These are phyloP conservation scores for Caenorhabditis briggsae DNA, from an alignment of 1,140 invertebrate genomes.

Conservation along the genomic window DNA sequence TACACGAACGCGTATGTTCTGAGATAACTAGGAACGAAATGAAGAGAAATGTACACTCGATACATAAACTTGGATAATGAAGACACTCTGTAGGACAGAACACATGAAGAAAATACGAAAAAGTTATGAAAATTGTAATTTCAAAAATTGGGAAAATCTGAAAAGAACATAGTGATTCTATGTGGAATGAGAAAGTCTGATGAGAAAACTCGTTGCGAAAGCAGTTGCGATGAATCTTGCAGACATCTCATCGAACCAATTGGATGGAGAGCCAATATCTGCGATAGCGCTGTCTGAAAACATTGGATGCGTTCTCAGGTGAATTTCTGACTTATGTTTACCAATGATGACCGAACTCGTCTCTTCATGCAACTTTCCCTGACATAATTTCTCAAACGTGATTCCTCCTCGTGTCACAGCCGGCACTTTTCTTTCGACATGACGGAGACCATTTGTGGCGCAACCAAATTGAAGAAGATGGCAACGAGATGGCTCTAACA, in stretches of 20 bases:
- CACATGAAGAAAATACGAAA: too few relatives aligned
- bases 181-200: slow-evolving; percentile 29
- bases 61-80: not conserved
- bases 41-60: not conserved
- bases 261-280: slow-evolving; percentile 25
- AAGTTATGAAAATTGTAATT: too few relatives aligned
- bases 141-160: not conserved
- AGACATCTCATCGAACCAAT: slow-evolving; percentile 24
- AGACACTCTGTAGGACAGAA: not conserved
- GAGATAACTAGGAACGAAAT: slow-evolving; percentile 1
- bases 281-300: slow-evolving; percentile 41
- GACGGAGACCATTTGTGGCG: slow-evolving; percentile 32
- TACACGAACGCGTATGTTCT: slow-evolving; percentile 16
- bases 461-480: slow-evolving; percentile 47
- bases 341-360: slow-evolving; percentile 24
- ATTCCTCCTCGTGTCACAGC: slow-evolving; percentile 17
- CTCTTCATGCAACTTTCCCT: slow-evolving; percentile 29
- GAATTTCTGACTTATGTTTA: not conserved
- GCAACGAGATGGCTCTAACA: slow-evolving; percentile 12
- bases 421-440: slow-evolving; percentile 1
- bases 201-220: slow-evolving; percentile 13
- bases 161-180: not conserved
- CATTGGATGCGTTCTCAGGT: not conserved
- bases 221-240: slow-evolving; percentile 27
- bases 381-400: slow-evolving; percentile 22